Evolutionary conservation across 2,113 vertebrate species (phyloP).

Genomic region (Natator depressus): DNA sequence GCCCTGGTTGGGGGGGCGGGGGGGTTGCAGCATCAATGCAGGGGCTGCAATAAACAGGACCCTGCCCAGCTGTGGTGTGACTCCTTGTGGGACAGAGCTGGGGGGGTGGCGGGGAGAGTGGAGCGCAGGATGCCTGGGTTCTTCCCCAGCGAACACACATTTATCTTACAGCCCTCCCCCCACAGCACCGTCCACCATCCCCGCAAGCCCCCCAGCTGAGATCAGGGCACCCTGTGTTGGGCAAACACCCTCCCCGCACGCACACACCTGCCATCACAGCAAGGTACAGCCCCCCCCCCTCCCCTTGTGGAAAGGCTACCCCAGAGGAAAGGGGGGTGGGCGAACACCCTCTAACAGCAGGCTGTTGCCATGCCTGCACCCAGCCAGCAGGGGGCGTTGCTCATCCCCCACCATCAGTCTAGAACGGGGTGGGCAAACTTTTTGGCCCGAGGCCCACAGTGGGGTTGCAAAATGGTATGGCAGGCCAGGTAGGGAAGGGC

Average conservation of each 20-base stretch:
- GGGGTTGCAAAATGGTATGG: too few species aligned
- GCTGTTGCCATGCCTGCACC: too few species aligned
- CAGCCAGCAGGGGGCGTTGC: too few species aligned
- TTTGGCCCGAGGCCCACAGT: too few species aligned
- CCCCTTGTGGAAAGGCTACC: too few species aligned
- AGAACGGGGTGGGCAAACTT: too few species aligned
- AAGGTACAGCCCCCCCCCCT: too few species aligned
- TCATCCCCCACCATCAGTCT: rapidly evolving
- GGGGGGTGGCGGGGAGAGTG: background rate
- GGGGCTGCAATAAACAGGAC: background rate
- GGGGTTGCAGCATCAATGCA: background rate
- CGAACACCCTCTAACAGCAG: too few species aligned
- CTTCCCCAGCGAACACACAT: too few species aligned
- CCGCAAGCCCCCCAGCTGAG: background rate
- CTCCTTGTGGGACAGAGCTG: background rate
- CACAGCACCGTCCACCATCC: background rate
- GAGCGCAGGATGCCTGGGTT: background rate
- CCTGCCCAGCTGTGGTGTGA: background rate
- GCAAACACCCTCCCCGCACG: too few species aligned
- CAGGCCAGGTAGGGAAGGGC: too few species aligned
- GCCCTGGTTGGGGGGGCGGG: background rate
- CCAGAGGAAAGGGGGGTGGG: background rate
- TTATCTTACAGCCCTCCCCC: rapidly evolving
- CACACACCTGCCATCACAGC: too few species aligned
- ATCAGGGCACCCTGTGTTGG: background rate